Evolutionary conservation across 1,140 invertebrate species (phyloP).

Genomic region (Drosophila malerkotliana): DNA sequence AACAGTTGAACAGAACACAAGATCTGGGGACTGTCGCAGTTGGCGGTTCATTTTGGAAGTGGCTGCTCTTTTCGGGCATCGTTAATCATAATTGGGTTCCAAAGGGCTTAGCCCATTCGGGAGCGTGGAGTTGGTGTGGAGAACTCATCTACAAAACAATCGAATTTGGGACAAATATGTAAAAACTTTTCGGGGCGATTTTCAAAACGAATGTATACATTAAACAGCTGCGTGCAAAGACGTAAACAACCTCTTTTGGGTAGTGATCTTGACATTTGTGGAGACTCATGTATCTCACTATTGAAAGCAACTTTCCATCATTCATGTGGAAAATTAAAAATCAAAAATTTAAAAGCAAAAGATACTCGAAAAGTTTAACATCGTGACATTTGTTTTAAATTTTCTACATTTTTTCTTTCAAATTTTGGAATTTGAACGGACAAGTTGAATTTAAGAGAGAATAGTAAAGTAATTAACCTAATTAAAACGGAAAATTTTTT

Average conservation of each 20-base stretch:
- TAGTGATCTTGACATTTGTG: background rate
- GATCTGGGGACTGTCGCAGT: constrained; percentile 46
- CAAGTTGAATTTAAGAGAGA: no score
- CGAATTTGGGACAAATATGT: background rate
- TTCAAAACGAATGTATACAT: background rate
- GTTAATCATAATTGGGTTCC: constrained; percentile 73
- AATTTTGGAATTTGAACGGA: no score
- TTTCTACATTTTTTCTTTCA: no score
- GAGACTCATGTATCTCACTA: background rate
- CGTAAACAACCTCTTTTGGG: background rate
- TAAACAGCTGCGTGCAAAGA: background rate
- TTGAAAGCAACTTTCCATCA: background rate
- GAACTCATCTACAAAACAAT: background rate
- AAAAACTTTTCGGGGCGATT: constrained; percentile 4
- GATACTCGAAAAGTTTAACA: no score
- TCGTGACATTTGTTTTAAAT: no score
- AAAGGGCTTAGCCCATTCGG: constrained; percentile 52
- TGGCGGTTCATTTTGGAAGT: constrained; percentile 59
- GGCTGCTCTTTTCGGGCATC: constrained; percentile 33
- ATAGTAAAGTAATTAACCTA: no score
- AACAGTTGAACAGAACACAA: constrained; percentile 54
- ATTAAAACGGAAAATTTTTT: no score
- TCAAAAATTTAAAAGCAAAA: no score
- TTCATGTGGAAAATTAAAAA: no score
- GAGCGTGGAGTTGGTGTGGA: background rate